These are phyloP conservation scores for Ochlodes sylvanus DNA, from an alignment of 2,888 invertebrate species.

Conservation along the genomic window DNA sequence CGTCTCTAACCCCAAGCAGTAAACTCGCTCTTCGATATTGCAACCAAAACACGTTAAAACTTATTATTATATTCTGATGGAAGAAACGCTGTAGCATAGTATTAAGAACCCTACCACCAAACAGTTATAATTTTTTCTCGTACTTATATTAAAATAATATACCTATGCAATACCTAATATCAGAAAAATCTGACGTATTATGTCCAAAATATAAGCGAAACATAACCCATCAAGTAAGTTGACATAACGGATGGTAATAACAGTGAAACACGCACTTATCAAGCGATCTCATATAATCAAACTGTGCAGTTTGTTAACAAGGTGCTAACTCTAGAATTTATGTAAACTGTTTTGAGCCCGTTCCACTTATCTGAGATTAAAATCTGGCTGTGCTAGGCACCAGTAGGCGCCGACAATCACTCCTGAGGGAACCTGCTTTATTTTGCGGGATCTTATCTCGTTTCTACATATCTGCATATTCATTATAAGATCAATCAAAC, in stretches of 20 bases:
- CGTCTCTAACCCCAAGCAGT: too few species aligned
- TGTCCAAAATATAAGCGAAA: neutral
- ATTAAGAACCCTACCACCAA: too few species aligned
- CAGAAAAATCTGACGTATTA: neutral
- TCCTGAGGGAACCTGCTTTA: slow-evolving; percentile 75
- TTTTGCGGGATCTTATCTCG: slow-evolving; percentile 76
- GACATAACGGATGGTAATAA: slow-evolving; percentile 39
- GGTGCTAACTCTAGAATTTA: slow-evolving; percentile 83
- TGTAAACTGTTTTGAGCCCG: slow-evolving; percentile 79
- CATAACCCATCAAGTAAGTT: slow-evolving; percentile 26
- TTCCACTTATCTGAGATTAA: slow-evolving; percentile 82
- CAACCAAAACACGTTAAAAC: too few species aligned
- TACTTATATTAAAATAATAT: too few species aligned
- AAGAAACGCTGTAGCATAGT: too few species aligned
- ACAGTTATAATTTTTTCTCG: too few species aligned
- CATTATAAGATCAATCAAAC: slow-evolving; percentile 82
- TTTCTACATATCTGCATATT: slow-evolving; percentile 82
- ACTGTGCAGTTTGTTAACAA: slow-evolving; percentile 81
- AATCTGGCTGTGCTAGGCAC: slow-evolving; percentile 70
- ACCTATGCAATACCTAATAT: neutral
- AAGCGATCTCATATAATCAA: slow-evolving; percentile 77
- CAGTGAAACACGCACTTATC: slow-evolving; percentile 61
- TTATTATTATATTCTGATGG: too few species aligned
- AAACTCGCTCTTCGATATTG: too few species aligned
- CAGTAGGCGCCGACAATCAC: slow-evolving; percentile 76